A percentile compares a stretch with the other conserved stretches of the same genome.
phyloP scores from a whole-genome alignment of 2,797 vertebrate species.

The Leontocebus nigricollis region DNA sequence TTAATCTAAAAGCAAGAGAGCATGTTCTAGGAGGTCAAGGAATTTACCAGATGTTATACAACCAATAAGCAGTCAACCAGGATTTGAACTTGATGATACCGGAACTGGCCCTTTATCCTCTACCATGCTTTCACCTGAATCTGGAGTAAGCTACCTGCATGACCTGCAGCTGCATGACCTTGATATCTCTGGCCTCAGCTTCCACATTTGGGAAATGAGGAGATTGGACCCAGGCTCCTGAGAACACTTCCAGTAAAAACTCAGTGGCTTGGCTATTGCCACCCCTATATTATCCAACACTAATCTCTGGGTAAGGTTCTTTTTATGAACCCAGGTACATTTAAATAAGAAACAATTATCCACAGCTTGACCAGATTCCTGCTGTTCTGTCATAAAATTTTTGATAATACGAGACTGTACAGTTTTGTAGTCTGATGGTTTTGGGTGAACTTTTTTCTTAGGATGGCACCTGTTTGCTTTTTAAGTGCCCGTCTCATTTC shows the following conservation, averaged over 20 bases:
- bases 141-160: not conserved
- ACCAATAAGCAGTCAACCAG: not conserved
- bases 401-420: not conserved
- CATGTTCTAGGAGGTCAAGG: not conserved
- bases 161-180: not conserved
- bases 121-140: not conserved
- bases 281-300: not conserved
- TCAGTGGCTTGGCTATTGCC: not conserved
- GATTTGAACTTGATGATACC: not conserved
- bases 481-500: not conserved
- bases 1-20: not conserved
- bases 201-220: not conserved
- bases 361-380: not conserved
- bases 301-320: not conserved
- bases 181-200: not conserved
- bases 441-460: not conserved
- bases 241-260: not conserved
- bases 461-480: not conserved
- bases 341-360: not conserved
- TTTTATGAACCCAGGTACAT: not conserved
- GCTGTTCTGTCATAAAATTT: not conserved
- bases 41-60: not conserved
- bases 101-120: not conserved
- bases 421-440: not conserved
- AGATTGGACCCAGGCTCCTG: not conserved